A percentile compares a stretch with the other conserved stretches of the same genome.
phyloP scores from a whole-genome alignment of 1,140 invertebrate genomes.

The Oreohelix idahoensis region DNA sequence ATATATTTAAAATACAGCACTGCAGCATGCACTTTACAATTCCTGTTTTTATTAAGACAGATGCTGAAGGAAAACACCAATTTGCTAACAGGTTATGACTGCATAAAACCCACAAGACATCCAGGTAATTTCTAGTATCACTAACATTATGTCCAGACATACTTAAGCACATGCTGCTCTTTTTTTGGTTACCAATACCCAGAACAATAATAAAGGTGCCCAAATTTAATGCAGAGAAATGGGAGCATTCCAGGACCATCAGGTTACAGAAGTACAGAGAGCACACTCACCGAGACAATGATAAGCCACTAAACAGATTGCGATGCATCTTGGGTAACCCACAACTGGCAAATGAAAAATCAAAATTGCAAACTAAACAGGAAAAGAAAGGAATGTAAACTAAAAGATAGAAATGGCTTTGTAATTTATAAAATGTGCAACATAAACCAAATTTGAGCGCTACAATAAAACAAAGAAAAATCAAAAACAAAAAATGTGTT shows the following conservation, averaged over 20 bases:
- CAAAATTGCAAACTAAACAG: constrained; percentile 39
- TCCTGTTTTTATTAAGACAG: too few species aligned
- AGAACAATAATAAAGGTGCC: neutral
- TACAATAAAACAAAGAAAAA: neutral
- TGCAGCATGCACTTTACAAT: too few species aligned
- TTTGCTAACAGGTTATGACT: too few species aligned
- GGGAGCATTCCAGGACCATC: neutral
- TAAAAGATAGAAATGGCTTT: constrained; percentile 28
- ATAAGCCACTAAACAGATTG: constrained; percentile 64
- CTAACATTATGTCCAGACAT: too few species aligned
- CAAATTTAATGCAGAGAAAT: neutral
- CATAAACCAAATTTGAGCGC: neutral
- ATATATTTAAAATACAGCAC: too few species aligned
- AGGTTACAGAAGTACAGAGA: constrained; percentile 7
- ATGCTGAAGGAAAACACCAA: too few species aligned
- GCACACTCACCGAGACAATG: constrained; percentile 66
- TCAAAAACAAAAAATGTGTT: too few species aligned
- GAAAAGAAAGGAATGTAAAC: constrained; percentile 26
- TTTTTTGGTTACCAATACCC: constrained; percentile 6
- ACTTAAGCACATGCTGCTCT: neutral
- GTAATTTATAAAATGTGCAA: neutral
- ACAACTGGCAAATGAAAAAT: constrained; percentile 44
- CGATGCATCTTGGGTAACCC: constrained; percentile 59
- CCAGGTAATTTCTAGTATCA: too few species aligned
- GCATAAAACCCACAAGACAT: too few species aligned